phyloP scores from a whole-genome alignment of 2,888 invertebrate species.

The Scotopteryx bipunctaria region DNA sequence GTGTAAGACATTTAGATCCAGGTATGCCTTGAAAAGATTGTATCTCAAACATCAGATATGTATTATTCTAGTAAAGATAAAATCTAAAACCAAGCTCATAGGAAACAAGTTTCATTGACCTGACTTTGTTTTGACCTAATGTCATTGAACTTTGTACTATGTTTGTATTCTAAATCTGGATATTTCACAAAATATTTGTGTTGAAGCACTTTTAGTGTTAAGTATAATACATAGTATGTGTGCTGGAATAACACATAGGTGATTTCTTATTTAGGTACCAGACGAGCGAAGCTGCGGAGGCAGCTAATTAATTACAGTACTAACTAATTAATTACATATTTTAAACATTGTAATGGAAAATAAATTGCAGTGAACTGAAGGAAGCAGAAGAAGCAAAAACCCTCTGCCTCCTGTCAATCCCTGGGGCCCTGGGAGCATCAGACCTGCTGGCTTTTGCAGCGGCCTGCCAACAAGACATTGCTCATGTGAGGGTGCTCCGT shows the following conservation, averaged over 20 bases:
- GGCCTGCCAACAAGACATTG: conserved; percentile 94
- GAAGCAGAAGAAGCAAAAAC: conserved; percentile 91
- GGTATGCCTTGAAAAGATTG: too few relatives aligned
- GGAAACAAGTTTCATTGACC: conserved; percentile 10
- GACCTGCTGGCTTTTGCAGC: conserved; percentile 97
- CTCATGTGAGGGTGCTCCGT: conserved; percentile 95
- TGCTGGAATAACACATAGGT: neutral
- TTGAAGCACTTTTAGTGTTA: neutral
- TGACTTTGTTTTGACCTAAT: conserved; percentile 11
- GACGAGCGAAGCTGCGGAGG: too few relatives aligned
- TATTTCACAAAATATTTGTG: conserved; percentile 6
- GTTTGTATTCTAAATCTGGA: neutral
- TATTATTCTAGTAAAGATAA: neutral
- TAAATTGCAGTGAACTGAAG: conserved; percentile 85
- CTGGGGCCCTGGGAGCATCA: conserved; percentile 94
- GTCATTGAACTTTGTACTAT: conserved; percentile 9
- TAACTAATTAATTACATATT: too few relatives aligned
- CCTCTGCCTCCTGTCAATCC: conserved; percentile 94
- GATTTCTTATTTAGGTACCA: too few relatives aligned
- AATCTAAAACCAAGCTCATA: neutral
- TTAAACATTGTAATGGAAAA: too few relatives aligned
- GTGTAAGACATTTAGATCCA: too few relatives aligned
- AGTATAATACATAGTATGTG: neutral
- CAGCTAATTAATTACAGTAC: too few relatives aligned
- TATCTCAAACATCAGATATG: neutral